A percentile compares a stretch with the other conserved stretches of the same genome.
Evolutionary conservation across 2,888 invertebrate genomes (phyloP).

Genomic region (Plagodis dolabraria): DNA sequence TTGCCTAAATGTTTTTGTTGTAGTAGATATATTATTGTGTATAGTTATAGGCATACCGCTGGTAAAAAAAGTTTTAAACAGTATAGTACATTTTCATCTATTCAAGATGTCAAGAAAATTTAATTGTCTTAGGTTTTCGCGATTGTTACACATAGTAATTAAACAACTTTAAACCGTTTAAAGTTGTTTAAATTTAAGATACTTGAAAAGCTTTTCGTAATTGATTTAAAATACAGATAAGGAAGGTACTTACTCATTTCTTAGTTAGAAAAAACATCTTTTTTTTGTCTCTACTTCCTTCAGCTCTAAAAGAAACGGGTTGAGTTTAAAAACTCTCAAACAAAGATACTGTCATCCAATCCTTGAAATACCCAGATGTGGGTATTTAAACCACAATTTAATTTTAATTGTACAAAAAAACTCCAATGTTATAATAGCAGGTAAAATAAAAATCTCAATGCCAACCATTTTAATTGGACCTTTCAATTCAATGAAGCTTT

Average conservation of each 20-base stretch:
- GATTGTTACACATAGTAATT: no score
- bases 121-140: no score
- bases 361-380: slow-evolving; percentile 61
- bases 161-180: no score
- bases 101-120: no score
- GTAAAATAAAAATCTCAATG: slow-evolving; percentile 32
- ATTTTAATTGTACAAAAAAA: slow-evolving; percentile 63
- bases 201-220: no score
- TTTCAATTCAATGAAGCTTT: not conserved
- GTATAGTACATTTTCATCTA: no score
- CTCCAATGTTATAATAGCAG: slow-evolving; percentile 33
- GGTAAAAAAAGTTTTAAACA: no score
- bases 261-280: not conserved
- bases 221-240: not conserved
- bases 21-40: no score
- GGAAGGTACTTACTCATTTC: slow-evolving; percentile 1
- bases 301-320: slow-evolving; percentile 40
- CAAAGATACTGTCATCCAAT: slow-evolving; percentile 67
- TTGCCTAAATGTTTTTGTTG: no score
- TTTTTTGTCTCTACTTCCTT: slow-evolving; percentile 19
- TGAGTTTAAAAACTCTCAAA: slow-evolving; percentile 37
- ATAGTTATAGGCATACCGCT: no score
- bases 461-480: slow-evolving; percentile 21
- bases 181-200: no score
- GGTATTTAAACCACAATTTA: slow-evolving; percentile 59